Evolutionary conservation across 2,888 invertebrate genomes (phyloP), one percentile per base, ranked within the genome.

Genomic region (Mythimna ferrago): DNA sequence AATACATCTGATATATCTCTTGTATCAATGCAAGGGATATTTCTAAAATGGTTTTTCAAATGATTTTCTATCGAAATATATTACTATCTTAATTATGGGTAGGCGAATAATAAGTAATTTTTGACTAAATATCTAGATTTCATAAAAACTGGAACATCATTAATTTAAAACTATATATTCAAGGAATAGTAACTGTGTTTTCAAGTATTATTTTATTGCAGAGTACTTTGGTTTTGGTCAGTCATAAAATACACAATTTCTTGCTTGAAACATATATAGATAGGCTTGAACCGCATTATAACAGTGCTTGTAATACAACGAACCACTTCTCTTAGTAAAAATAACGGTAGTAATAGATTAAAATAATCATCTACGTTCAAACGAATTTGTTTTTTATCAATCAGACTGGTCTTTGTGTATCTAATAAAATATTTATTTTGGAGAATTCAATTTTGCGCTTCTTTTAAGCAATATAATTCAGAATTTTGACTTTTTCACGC

Each of bases 291-390:
- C 35, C 6, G n/a, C 21, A 57, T 16, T 10, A n/a, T 48, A 63
- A 56, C 62, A 65, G 21, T 53, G 67, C 61, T 56, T 21, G 19
- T 26, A 32, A 44, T 26, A 48, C 51, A 64, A 73, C 21, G 0
- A 54, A 71, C 35, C 10, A 56, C 21, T 48, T 48, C 58, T 54
- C 64, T 58, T 21, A 32, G 14, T 65, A 51, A 19, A 84, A 60
- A 60, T 78, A 82, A 81, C 82, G 62, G 78, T 84, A 66, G 68
- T 58, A 77, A 66, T 66, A 78, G 74, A 84, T 84, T 78, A 66
- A 80, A 82, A 78, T 74, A 61, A 64, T 82, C 56, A 72, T 77
- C 66, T 68, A 32, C 26, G 62, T 67, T 73, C 63, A 70, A 82
- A 57, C 61, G 62, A 81, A 78, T 84, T 73, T 70, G n/a, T 80